These are phyloP conservation scores for Parapsyche elsis DNA, from an alignment of 1,140 invertebrate species.

Conservation along the genomic window DNA sequence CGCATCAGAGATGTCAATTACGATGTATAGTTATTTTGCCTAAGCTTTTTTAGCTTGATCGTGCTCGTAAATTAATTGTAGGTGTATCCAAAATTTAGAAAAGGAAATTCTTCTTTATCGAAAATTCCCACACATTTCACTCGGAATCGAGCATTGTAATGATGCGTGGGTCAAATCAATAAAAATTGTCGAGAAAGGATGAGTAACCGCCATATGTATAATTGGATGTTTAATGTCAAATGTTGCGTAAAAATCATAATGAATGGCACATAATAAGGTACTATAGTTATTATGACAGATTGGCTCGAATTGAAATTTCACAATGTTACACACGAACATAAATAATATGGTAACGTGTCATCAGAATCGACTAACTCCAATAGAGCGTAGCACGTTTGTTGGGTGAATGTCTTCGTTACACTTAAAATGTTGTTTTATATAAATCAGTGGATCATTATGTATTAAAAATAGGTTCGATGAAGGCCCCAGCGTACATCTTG, in stretches of 20 bases:
- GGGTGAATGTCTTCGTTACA: conserved; percentile 31
- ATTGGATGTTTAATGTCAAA: conserved; percentile 33
- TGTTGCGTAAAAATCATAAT: conserved; percentile 10
- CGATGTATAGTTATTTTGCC: too few relatives aligned
- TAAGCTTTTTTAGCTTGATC: too few relatives aligned
- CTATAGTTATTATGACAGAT: neutral
- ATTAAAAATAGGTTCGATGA: conserved; percentile 4
- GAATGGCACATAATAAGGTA: conserved; percentile 1
- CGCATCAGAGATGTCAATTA: too few relatives aligned
- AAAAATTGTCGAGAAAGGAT: conserved; percentile 16
- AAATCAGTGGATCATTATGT: conserved; percentile 16
- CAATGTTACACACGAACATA: neutral
- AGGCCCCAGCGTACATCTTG: conserved; percentile 14
- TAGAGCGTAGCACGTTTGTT: neutral
- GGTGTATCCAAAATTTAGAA: too few relatives aligned
- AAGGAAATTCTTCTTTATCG: neutral
- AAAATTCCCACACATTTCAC: conserved; percentile 10
- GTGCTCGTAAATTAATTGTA: too few relatives aligned
- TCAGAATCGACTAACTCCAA: neutral
- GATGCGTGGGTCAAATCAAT: conserved; percentile 23
- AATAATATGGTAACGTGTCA: neutral
- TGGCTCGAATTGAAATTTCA: neutral
- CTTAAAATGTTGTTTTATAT: neutral
- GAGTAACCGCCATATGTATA: conserved; percentile 17
- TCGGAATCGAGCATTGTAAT: neutral